Evolutionary conservation across 2,888 invertebrate genomes (phyloP).

Genomic region (Mayetiola destructor): DNA sequence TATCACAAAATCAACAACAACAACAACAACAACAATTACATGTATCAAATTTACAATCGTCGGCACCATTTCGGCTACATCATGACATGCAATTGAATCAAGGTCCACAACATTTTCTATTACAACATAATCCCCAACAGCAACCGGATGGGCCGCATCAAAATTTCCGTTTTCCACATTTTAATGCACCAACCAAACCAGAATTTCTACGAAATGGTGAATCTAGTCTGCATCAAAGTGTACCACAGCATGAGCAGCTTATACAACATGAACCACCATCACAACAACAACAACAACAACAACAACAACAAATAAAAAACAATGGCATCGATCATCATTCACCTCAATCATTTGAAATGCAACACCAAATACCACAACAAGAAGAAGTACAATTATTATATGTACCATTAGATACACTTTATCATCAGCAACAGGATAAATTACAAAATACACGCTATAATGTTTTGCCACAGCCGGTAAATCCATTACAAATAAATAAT

Average conservation of each 20-base stretch:
- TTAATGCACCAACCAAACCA: slow-evolving; percentile 5
- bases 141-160: slow-evolving; percentile 19
- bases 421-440: slow-evolving; percentile 19
- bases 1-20: slow-evolving; percentile 15
- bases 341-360: slow-evolving; percentile 3
- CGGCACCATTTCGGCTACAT: slow-evolving; percentile 23
- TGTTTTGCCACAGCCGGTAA: slow-evolving; percentile 28
- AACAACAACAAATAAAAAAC: not conserved
- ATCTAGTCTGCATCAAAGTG: not conserved
- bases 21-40: slow-evolving; percentile 16
- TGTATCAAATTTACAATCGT: slow-evolving; percentile 2
- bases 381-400: slow-evolving; percentile 67
- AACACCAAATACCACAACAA: slow-evolving; percentile 27
- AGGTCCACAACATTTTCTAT: slow-evolving; percentile 15
- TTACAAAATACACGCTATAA: slow-evolving; percentile 27
- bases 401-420: slow-evolving; percentile 57
- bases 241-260: not conserved
- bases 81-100: slow-evolving; percentile 14
- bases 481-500: slow-evolving; percentile 37
- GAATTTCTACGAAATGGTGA: slow-evolving; percentile 14
- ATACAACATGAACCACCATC: not conserved
- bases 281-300: not conserved
- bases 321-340: slow-evolving; percentile 1
- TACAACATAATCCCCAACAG: slow-evolving; percentile 15
- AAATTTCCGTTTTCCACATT: slow-evolving; percentile 12